phyloP scores from a whole-genome alignment of 2,113 vertebrate genomes.

The Neopipo cinnamomea region DNA sequence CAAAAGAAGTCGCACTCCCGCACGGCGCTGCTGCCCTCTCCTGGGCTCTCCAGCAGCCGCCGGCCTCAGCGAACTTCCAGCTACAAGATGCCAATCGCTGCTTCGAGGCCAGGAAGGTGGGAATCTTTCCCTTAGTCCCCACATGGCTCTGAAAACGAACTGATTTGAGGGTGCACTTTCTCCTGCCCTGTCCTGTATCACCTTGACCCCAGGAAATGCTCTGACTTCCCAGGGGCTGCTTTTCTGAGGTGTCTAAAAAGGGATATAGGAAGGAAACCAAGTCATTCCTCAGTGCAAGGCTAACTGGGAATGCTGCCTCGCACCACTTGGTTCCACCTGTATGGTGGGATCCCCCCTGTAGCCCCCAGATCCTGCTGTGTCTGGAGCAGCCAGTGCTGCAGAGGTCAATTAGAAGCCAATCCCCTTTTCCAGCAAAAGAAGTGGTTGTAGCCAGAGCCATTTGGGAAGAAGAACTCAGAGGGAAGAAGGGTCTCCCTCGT shows the following conservation, averaged over 20 bases:
- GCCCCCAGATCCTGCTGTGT: not conserved
- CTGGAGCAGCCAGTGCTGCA: not conserved
- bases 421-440: not conserved
- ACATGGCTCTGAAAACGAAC: not conserved
- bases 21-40: constrained; percentile 47
- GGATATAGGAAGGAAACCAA: not conserved
- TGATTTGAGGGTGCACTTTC: not conserved
- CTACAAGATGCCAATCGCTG: accelerated
- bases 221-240: not conserved
- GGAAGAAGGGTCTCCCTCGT: not conserved
- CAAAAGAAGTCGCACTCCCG: not conserved
- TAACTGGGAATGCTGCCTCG: not conserved
- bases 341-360: too few relatives aligned
- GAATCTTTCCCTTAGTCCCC: not conserved
- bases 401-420: not conserved
- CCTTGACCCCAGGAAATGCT: not conserved
- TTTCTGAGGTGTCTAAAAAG: not conserved
- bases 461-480: not conserved
- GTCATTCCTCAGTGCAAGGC: not conserved
- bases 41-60: not conserved
- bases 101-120: not conserved
- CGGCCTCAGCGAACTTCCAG: not conserved
- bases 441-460: not conserved
- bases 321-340: not conserved
- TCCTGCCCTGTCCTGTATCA: not conserved